Evolutionary conservation across 2,888 invertebrate genomes (phyloP), one percentile per base, ranked within the genome.

Genomic region (Catocala fraxini): DNA sequence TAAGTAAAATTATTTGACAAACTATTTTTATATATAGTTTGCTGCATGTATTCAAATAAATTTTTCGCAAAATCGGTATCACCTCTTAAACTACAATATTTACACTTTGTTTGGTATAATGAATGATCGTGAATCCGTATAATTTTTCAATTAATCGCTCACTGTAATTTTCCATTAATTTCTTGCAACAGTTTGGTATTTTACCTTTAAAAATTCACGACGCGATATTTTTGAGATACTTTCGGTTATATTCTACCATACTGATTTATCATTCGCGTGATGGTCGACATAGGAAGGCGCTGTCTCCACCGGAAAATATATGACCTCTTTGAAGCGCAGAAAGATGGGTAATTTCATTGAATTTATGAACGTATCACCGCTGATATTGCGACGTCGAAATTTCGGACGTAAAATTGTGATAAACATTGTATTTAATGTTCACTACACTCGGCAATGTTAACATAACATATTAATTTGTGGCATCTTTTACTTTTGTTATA

Each of bases 341-440:
- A 92, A 91, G 89, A 93, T 92, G 90, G 91, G 91, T 92, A 91
- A 93, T 93, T 92, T 92, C 90, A 91, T 88, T 87, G 91, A 90
- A 93, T 92, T 92, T 93, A 93, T 93, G 91, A 88, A 88, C 89
- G 90, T 90, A 91, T 90, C 90, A 89, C 84, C 85, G 85, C 79
- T 82, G 86, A 88, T 88, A 91, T 88, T 87, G 87, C 87, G 82
- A 87, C 80, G 82, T 85, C 87, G 87, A 87, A 91, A 91, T 89
- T 89, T 90, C 81, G 80, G 79, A 88, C 80, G 81, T 86, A 81
- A 88, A 89, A 88, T 84, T 84, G 84, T 85, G 82, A 89, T 89
- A 85, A 86, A 88, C 86, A 87, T 86, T 88, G 85, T 86, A 80
- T 80, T 75, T 75, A 78, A 73, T 65, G 75, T 68, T 64, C 58